Evolutionary conservation across 2,797 vertebrate species (phyloP).

Genomic region (Dicrostonyx torquatus): DNA sequence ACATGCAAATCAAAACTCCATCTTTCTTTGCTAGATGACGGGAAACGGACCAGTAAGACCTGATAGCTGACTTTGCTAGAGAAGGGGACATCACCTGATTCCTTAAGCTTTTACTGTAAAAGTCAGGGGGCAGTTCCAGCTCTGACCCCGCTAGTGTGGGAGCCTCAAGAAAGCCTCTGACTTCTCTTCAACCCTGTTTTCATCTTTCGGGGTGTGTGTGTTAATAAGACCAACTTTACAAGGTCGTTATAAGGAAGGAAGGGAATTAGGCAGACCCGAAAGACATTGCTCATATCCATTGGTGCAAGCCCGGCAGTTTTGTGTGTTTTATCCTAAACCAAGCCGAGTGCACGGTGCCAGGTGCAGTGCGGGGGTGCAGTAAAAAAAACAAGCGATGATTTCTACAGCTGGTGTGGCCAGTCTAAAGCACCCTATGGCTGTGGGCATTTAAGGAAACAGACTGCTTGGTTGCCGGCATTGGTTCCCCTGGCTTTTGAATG

Average conservation of each 20-base stretch:
- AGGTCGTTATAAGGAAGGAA: background rate
- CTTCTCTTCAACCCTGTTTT: background rate
- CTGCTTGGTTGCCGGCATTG: background rate
- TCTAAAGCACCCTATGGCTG: background rate
- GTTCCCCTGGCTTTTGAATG: background rate
- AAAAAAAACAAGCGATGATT: background rate
- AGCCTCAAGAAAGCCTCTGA: background rate
- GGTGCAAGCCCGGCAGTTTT: background rate
- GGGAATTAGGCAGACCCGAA: background rate
- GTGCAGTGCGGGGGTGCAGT: background rate
- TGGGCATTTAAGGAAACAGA: background rate
- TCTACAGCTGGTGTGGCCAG: background rate
- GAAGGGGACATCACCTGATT: background rate
- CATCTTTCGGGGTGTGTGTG: background rate
- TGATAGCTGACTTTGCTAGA: background rate
- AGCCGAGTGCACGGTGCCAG: background rate
- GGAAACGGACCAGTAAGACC: background rate
- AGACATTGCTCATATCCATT: background rate
- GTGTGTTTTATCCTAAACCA: background rate
- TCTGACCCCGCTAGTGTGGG: background rate
- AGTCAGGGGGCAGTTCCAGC: background rate
- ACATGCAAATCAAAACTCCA: background rate
- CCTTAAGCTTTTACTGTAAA: background rate
- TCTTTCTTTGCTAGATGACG: background rate
- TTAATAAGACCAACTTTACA: background rate